Conservation (phyloP, 2,797 vertebrate genomes). For the Enteromius afrohamiltoni region DNA sequence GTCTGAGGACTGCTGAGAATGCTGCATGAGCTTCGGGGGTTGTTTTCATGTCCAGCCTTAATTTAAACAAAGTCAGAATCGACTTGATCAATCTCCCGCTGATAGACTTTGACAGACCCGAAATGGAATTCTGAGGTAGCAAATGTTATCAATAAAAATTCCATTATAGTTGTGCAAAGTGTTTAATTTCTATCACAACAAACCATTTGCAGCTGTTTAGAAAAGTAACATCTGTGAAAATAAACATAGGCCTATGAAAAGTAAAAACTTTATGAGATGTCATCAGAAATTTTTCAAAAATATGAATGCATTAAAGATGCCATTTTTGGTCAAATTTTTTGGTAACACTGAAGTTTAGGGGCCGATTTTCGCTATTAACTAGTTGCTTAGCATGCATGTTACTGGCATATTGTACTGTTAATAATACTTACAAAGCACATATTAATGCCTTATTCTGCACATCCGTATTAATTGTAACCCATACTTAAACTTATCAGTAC, state of each 20-base stretch:
- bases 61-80: constrained; percentile 59
- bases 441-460: neutral
- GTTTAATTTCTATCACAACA: constrained; percentile 30
- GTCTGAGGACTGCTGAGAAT: constrained; percentile 56
- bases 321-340: neutral
- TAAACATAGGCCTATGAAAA: neutral
- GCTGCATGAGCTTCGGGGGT: constrained; percentile 45
- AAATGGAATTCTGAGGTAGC: constrained; percentile 32
- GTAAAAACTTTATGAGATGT: neutral
- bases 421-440: neutral
- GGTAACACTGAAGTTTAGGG: neutral
- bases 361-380: neutral
- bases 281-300: too few relatives aligned
- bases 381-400: neutral
- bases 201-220: constrained; percentile 18
- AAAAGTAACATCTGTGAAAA: neutral
- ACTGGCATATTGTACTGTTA: neutral
- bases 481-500: neutral
- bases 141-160: constrained; percentile 43
- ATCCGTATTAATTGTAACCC: neutral
- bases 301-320: too few relatives aligned
- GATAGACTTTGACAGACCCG: constrained; percentile 57
- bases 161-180: constrained; percentile 7
- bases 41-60: constrained; percentile 50
- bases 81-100: constrained; percentile 56